Conservation (phyloP, 53 echinoderm and acorn worm species). For the Glandiceps talaboti region DNA sequence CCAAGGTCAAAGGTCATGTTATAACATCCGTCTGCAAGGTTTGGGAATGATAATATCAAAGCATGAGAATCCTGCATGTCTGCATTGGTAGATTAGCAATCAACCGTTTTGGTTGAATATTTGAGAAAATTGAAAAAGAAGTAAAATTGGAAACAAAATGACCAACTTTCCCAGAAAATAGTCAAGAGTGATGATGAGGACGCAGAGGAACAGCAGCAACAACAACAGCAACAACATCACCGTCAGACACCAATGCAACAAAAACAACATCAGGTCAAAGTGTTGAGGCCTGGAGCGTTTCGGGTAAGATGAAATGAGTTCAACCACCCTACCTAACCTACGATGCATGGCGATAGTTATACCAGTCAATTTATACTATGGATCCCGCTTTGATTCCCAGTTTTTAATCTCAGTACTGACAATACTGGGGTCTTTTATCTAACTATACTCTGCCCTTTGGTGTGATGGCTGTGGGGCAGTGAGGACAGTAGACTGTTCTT, state of each 20-base stretch:
- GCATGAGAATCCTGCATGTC: too few relatives aligned
- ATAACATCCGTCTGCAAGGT: too few relatives aligned
- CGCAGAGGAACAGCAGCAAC: not conserved
- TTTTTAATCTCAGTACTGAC: too few relatives aligned
- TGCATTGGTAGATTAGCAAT: too few relatives aligned
- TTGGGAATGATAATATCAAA: too few relatives aligned
- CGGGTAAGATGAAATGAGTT: not conserved
- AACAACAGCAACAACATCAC: not conserved
- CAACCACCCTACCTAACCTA: not conserved
- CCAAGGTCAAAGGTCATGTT: too few relatives aligned
- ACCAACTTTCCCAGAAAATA: not conserved
- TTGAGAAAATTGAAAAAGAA: not conserved
- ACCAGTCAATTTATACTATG: too few relatives aligned
- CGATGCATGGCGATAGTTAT: not conserved
- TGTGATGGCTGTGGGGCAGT: too few relatives aligned
- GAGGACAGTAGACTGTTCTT: too few relatives aligned
- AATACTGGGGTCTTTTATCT: too few relatives aligned
- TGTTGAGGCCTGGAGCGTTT: not conserved
- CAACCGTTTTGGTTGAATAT: not conserved
- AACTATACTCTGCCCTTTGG: too few relatives aligned
- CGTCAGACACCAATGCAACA: not conserved
- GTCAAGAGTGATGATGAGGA: not conserved
- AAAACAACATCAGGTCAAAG: not conserved
- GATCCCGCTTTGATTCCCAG: too few relatives aligned
- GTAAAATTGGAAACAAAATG: not conserved